These are phyloP conservation scores for Camptogramma bilineatum DNA, from an alignment of 2,888 invertebrate species.

Conservation along the genomic window DNA sequence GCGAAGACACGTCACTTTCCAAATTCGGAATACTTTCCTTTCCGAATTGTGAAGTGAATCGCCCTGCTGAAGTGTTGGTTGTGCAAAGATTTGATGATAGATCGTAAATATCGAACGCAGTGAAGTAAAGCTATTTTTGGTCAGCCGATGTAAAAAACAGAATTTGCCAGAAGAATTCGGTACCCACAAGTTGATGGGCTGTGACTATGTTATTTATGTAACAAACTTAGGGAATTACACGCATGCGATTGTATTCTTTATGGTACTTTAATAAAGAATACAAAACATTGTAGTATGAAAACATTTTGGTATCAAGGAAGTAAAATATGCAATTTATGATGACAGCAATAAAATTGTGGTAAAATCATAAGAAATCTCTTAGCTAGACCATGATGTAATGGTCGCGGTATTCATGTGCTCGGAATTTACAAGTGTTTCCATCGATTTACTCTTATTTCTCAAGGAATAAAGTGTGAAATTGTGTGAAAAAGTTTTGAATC, in stretches of 20 bases:
- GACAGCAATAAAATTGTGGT: conserved; percentile 31
- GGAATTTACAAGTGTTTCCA: conserved; percentile 33
- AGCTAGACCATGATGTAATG: conserved; percentile 43
- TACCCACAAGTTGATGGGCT: background rate
- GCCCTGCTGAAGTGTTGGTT: background rate
- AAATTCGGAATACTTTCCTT: no score
- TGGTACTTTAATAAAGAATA: background rate
- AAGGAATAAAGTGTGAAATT: conserved; percentile 32
- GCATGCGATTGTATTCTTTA: background rate
- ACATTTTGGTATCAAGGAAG: background rate
- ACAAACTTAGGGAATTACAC: background rate
- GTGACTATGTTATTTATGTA: no score
- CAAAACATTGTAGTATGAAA: background rate
- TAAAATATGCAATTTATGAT: conserved; percentile 26
- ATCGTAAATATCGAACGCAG: background rate
- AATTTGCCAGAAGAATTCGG: background rate
- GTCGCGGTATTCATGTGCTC: conserved; percentile 34
- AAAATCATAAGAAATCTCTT: conserved; percentile 36
- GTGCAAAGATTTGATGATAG: background rate
- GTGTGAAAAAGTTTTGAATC: conserved; percentile 36
- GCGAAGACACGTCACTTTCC: no score
- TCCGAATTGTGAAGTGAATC: no score
- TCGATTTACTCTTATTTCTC: conserved; percentile 29
- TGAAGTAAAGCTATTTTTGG: background rate
- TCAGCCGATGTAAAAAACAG: background rate